Percentiles rank a stretch among this genome's conserved stretches.
These are phyloP conservation scores for Chymomyza fuscimana DNA, from an alignment of 2,888 invertebrate species.

Conservation along the genomic window DNA sequence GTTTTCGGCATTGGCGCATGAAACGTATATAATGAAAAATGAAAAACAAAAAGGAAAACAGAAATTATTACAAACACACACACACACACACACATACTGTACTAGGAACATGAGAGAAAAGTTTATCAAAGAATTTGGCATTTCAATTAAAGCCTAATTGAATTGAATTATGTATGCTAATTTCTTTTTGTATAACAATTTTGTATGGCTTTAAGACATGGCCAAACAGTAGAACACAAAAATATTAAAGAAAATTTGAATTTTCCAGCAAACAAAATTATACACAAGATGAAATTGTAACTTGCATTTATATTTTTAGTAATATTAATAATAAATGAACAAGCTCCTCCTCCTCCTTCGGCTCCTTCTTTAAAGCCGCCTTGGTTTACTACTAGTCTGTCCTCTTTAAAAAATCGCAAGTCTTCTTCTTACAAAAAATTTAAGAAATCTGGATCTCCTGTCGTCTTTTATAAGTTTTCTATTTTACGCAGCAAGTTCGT, in stretches of 20 bases:
- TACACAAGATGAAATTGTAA: too few relatives aligned
- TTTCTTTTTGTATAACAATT: neutral
- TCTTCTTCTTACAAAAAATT: too few relatives aligned
- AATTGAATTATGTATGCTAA: neutral
- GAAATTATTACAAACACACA: neutral
- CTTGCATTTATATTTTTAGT: too few relatives aligned
- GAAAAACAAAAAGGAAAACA: neutral
- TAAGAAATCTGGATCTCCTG: too few relatives aligned
- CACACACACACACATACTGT: neutral
- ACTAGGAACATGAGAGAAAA: neutral
- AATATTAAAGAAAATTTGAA: neutral
- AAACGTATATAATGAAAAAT: neutral
- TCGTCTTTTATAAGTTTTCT: too few relatives aligned
- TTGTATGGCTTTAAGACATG: neutral
- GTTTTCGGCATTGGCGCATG: neutral
- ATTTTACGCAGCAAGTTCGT: too few relatives aligned
- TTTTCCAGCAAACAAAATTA: neutral
- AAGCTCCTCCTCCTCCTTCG: too few relatives aligned
- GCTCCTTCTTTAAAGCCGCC: too few relatives aligned
- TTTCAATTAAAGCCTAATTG: conserved; percentile 38
- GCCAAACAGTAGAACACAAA: neutral
- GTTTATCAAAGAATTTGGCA: conserved; percentile 18
- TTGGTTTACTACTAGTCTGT: too few relatives aligned
- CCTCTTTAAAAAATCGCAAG: too few relatives aligned
- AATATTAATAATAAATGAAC: too few relatives aligned